Evolutionary conservation across 2,797 vertebrate genomes (phyloP).

Genomic region (Thalassophryne amazonica): DNA sequence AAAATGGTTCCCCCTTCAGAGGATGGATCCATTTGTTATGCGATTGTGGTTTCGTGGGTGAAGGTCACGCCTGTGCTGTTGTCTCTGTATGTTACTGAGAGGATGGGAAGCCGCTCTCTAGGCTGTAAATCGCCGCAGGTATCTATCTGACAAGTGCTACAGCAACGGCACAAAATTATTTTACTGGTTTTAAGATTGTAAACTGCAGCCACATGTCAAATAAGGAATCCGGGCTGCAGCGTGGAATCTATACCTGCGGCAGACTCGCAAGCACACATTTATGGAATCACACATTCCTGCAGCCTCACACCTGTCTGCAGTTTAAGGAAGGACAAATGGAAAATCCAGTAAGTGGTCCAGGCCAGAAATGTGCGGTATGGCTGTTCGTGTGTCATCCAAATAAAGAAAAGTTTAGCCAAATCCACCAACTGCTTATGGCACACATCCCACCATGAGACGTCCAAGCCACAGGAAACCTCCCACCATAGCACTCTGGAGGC

Average conservation of each 20-base stretch:
- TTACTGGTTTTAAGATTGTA: slow-evolving; percentile 58
- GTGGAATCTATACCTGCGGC: slow-evolving; percentile 57
- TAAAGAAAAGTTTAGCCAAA: slow-evolving; percentile 58
- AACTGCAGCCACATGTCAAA: slow-evolving; percentile 39
- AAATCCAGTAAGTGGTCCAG: slow-evolving; percentile 28
- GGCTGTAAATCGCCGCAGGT: slow-evolving; percentile 54
- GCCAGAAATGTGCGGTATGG: slow-evolving; percentile 52
- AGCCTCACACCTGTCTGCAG: slow-evolving; percentile 59
- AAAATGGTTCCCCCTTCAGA: slow-evolving; percentile 33
- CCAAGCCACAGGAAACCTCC: slow-evolving; percentile 60
- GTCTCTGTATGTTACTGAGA: slow-evolving; percentile 25
- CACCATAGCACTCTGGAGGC: slow-evolving; percentile 37
- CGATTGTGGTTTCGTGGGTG: slow-evolving; percentile 25
- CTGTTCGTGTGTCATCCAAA: slow-evolving; percentile 53
- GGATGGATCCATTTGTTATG: slow-evolving; percentile 51
- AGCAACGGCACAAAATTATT: slow-evolving; percentile 37
- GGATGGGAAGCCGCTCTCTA: not conserved
- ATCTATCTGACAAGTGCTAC: slow-evolving; percentile 40
- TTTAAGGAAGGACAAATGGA: slow-evolving; percentile 39
- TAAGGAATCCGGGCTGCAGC: slow-evolving; percentile 18
- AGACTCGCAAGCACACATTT: slow-evolving; percentile 10
- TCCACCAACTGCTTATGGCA: slow-evolving; percentile 51
- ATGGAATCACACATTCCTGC: slow-evolving; percentile 18
- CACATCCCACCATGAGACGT: slow-evolving; percentile 33
- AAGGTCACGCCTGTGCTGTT: slow-evolving; percentile 33